These are phyloP conservation scores for Donacobius atricapilla DNA, from an alignment of 2,113 vertebrate species.

Conservation along the genomic window DNA sequence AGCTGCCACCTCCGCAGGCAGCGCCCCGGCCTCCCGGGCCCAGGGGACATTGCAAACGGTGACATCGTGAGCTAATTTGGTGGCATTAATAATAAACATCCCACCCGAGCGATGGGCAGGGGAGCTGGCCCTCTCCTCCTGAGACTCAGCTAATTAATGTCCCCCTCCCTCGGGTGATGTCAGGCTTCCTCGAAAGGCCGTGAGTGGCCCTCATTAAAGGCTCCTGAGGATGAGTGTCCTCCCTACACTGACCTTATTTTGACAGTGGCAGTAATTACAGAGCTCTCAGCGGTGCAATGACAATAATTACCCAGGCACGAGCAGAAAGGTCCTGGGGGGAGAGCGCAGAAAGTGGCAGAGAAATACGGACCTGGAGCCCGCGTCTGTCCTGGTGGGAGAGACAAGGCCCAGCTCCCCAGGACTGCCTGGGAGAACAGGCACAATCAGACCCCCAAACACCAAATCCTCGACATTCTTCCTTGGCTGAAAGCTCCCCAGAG, in stretches of 20 bases:
- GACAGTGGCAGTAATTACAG: slow-evolving; percentile 4
- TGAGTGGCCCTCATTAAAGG: background rate
- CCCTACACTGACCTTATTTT: background rate
- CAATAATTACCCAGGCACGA: background rate
- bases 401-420: background rate
- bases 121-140: background rate
- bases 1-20: background rate
- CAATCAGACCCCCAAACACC: rapidly evolving
- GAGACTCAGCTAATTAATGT: slow-evolving; percentile 24
- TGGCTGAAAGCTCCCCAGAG: background rate
- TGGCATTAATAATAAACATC: background rate
- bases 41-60: background rate
- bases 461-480: background rate
- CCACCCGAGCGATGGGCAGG: background rate
- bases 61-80: background rate
- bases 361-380: background rate
- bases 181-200: background rate
- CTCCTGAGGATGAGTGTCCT: background rate
- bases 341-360: background rate
- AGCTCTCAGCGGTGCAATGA: background rate
- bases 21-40: background rate
- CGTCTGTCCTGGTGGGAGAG: background rate
- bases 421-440: background rate
- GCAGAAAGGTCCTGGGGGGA: background rate
- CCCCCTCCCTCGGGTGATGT: background rate